Evolutionary conservation across 2,113 vertebrate species (phyloP), one percentile per base, ranked within the genome.

Genomic region (Rhinolophus ferrumequinum): DNA sequence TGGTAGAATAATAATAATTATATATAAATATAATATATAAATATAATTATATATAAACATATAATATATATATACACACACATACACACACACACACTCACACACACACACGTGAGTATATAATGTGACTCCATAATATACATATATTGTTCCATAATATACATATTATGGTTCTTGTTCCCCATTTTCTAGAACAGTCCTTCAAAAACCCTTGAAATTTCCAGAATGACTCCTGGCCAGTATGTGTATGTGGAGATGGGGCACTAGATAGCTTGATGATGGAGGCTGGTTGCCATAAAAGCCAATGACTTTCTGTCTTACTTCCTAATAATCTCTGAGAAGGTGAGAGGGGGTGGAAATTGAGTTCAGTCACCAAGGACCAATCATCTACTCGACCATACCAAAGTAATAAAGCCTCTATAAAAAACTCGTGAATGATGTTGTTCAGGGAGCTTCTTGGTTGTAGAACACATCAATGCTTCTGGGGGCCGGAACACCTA

Each of bases 381-480:
- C n/a, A 89, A 38, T 56, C 21, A 44, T 35, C 28, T 80, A 44
- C 70, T 70, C 28, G 60, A 58, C 47, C 18, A 67, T 44, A 10
- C 47, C 10, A 77, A 35, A 16, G 3, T n/a, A 56, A 28, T 4
- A 93, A 77, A n/a, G 13, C 18, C 41, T 66, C n/a, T 16, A 52
- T 22, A 30, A 80, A 75, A 35, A 30, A 7, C 3, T 56, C 21
- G 56, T 47, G 26, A 76, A 35, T 5, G 5, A n/a, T 6, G 0
- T 82, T 35, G 21, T 24, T 50, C 21, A 24, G 21, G n/a, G 35
- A 54, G 15, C 9, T 44, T 84, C 22, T 22, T 6, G 12, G 8
- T 15, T 76, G 21, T 15, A 19, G n/a, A 41, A n/a, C 1, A 16
- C 1, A 41, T 41, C 22, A 38, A 3, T 0, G 35, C 8, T 35